Evolutionary conservation across 2,113 vertebrate species (phyloP).

Genomic region (Bostrychus sinensis): DNA sequence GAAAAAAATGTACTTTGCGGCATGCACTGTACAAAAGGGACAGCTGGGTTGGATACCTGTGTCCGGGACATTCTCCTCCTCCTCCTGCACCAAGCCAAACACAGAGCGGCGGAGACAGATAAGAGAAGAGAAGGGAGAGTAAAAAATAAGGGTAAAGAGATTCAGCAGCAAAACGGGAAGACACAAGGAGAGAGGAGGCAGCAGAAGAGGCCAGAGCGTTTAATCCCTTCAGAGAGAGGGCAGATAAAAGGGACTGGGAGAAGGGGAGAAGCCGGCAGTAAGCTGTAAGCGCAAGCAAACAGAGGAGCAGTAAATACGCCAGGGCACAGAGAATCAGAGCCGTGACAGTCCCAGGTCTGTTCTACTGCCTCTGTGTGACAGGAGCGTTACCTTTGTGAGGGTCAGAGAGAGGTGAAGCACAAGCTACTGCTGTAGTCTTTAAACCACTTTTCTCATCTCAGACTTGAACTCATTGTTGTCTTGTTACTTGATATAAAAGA

Average conservation of each 20-base stretch:
- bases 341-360: slow-evolving; percentile 18
- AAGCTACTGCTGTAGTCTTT: background rate
- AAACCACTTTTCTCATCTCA: background rate
- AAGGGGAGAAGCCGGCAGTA: slow-evolving; percentile 62
- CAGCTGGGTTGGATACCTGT: slow-evolving; percentile 69
- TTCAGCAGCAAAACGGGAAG: slow-evolving; percentile 52
- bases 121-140: slow-evolving; percentile 41
- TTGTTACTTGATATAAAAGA: background rate
- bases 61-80: slow-evolving; percentile 82
- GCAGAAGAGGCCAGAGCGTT: slow-evolving; percentile 61
- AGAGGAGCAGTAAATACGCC: slow-evolving; percentile 41
- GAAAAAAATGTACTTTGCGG: background rate
- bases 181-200: slow-evolving; percentile 69
- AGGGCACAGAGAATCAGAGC: slow-evolving; percentile 16
- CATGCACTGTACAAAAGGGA: background rate
- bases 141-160: slow-evolving; percentile 54
- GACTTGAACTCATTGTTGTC: background rate
- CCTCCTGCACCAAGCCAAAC: slow-evolving; percentile 72
- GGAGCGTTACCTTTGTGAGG: slow-evolving; percentile 35
- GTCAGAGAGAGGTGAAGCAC: slow-evolving; percentile 32
- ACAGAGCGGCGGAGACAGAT: slow-evolving; percentile 49
- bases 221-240: slow-evolving; percentile 61
- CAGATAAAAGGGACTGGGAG: slow-evolving; percentile 49
- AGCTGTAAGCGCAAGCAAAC: slow-evolving; percentile 55
- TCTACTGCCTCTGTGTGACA: slow-evolving; percentile 31